phyloP scores from a whole-genome alignment of 1,140 invertebrate species.

The Ceratina japonica region DNA sequence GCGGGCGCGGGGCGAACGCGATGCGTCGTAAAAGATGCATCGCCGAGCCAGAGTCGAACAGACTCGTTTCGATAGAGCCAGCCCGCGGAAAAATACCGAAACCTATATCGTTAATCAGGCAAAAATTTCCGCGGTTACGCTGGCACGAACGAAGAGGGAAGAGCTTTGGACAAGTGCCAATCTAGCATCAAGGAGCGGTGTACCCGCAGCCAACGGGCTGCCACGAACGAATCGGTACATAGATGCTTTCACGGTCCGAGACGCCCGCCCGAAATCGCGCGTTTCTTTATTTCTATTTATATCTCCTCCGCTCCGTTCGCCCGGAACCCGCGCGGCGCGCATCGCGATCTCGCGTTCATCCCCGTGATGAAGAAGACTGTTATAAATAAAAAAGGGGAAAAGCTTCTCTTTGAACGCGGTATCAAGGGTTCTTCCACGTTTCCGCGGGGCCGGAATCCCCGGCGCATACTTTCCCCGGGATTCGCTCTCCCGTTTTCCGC shows the following conservation, averaged over 20 bases:
- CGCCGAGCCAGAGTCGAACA: constrained; percentile 4
- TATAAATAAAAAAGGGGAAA: constrained; percentile 15
- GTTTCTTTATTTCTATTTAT: constrained; percentile 72
- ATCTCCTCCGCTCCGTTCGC: constrained; percentile 22
- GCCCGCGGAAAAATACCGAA: constrained; percentile 66
- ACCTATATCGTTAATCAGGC: constrained; percentile 73
- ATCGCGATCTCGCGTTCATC: not conserved
- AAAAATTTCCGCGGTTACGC: constrained; percentile 73
- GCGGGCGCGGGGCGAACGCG: constrained; percentile 2
- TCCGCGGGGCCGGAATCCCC: not conserved
- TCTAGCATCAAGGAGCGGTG: constrained; percentile 56
- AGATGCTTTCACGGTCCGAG: constrained; percentile 34
- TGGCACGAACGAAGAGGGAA: constrained; percentile 63
- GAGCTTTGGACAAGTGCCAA: constrained; percentile 73
- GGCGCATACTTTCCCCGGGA: not conserved
- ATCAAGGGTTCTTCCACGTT: not conserved
- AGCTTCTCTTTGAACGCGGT: constrained; percentile 59
- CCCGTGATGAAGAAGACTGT: not conserved
- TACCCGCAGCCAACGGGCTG: constrained; percentile 65
- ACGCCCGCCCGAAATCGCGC: constrained; percentile 63
- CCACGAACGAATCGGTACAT: constrained; percentile 44
- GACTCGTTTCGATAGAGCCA: constrained; percentile 6
- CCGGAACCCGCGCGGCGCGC: constrained; percentile 24
- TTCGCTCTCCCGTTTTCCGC: not conserved
- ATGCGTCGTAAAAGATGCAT: constrained; percentile 22